Conservation (phyloP, 2,113 vertebrate species). For the Rhegmatorhina hoffmannsi region DNA sequence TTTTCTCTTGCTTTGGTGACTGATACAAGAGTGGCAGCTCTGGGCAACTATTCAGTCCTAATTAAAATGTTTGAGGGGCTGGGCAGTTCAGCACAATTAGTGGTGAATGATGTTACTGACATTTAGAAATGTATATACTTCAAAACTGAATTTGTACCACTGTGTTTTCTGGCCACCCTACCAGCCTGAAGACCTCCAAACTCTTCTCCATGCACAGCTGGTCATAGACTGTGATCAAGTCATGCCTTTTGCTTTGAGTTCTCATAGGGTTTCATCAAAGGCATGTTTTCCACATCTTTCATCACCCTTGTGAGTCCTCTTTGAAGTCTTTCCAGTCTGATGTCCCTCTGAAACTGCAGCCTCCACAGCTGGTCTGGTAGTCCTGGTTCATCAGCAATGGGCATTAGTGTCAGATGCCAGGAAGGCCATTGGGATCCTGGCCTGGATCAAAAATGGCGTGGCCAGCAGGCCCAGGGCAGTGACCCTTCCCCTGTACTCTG, state of each 20-base stretch:
- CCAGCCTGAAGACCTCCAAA: neutral
- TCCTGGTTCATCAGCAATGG: neutral
- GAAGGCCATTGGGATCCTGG: no score
- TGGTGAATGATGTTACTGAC: neutral
- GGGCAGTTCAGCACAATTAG: neutral
- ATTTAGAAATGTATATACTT: neutral
- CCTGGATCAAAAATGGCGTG: no score
- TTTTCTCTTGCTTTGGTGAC: neutral
- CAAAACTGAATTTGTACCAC: neutral
- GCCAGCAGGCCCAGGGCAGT: no score
- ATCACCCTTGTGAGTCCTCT: neutral
- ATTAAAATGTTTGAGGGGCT: neutral
- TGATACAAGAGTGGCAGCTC: neutral
- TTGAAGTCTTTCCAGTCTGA: neutral
- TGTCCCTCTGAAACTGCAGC: neutral
- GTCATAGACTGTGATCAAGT: neutral
- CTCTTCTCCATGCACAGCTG: neutral
- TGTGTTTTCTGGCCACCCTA: neutral
- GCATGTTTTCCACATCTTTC: neutral
- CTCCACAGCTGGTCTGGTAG: neutral
- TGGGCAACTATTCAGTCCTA: neutral
- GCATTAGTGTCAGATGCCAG: neutral
- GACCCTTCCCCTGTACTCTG: no score
- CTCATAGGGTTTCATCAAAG: neutral
- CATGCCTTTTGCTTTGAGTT: neutral